Conservation (phyloP, 2,797 vertebrate genomes). For the Myiothlypis chrysogaster region DNA sequence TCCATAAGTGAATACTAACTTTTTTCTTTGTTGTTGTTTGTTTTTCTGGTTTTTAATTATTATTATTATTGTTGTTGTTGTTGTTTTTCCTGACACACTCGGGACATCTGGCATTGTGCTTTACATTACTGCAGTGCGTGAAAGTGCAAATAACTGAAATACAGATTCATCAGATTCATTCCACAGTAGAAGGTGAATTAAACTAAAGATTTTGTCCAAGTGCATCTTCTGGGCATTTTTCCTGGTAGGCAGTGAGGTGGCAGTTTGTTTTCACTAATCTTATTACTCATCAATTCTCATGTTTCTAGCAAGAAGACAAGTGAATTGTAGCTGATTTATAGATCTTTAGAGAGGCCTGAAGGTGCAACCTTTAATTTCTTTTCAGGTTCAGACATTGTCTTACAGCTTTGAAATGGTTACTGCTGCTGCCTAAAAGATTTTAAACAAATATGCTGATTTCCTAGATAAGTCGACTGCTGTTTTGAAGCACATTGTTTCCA, state of each 20-base stretch:
- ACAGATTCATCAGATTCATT: not conserved
- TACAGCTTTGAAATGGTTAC: not conserved
- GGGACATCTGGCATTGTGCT: not conserved
- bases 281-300: not conserved
- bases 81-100: not conserved
- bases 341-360: not conserved
- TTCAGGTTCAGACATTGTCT: not conserved
- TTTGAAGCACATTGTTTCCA: not conserved
- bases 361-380: not conserved
- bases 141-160: not conserved
- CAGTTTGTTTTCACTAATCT: not conserved
- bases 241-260: not conserved
- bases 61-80: not conserved
- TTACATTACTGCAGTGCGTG: not conserved
- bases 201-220: not conserved
- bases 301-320: not conserved
- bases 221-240: not conserved
- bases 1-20: not conserved
- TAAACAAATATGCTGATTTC: not conserved
- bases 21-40: not conserved
- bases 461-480: not conserved
- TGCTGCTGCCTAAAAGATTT: not conserved
- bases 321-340: not conserved
- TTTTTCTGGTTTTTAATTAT: too few species aligned
- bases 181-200: not conserved